Conservation (phyloP, 2,113 vertebrate species). For the Pelmatolapia mariae region DNA sequence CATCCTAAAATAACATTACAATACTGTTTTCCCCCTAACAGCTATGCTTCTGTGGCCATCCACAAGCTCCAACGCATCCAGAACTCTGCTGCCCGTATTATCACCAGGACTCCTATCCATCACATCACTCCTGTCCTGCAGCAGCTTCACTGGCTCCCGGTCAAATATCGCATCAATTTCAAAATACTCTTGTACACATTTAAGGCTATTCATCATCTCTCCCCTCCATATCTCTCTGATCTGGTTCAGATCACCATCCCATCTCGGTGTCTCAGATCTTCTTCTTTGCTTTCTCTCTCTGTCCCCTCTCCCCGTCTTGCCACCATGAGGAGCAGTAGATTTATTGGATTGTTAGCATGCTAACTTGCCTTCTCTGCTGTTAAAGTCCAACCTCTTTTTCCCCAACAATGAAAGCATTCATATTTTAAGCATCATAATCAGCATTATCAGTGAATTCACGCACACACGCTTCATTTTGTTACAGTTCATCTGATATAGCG, state of each 20-base stretch:
- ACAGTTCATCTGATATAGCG: not conserved
- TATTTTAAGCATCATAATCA: not conserved
- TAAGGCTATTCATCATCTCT: not conserved
- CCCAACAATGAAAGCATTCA: not conserved
- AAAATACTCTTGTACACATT: not conserved
- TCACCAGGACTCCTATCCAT: not conserved
- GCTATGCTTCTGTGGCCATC: not conserved
- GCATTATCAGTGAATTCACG: not conserved
- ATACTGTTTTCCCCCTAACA: not conserved
- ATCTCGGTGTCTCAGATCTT: no score
- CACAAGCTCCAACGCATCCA: not conserved
- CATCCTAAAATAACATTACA: not conserved
- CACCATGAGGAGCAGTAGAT: not conserved
- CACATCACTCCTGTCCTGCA: not conserved
- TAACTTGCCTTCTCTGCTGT: not conserved
- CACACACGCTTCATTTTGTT: not conserved
- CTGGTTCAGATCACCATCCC: no score
- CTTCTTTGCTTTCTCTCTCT: no score
- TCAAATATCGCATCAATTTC: not conserved
- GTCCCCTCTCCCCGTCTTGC: no score
- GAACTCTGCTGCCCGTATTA: not conserved
- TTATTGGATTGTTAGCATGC: not conserved
- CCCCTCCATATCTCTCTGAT: not conserved
- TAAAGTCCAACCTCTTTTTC: not conserved
- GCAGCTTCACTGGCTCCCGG: not conserved